A percentile compares a stretch with the other conserved stretches of the same genome.
These are phyloP conservation scores for Drosophila rhopaloa DNA, from an alignment of 1,140 invertebrate species.

Conservation along the genomic window DNA sequence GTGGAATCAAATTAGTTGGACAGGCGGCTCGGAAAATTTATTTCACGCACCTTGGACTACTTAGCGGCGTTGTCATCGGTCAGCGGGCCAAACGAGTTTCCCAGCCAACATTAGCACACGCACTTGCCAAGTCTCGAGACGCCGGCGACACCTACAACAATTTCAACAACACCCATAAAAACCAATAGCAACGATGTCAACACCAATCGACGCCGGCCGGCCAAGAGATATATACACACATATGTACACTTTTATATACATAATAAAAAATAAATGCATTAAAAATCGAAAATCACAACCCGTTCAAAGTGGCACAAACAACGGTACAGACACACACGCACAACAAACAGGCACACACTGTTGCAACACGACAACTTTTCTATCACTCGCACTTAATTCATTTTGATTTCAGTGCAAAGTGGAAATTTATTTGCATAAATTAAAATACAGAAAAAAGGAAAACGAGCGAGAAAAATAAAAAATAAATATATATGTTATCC, in stretches of 20 bases:
- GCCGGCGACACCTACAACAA: conserved; percentile 29
- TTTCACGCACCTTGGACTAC: conserved; percentile 82
- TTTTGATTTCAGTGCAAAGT: conserved; percentile 84
- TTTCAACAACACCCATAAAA: conserved; percentile 28
- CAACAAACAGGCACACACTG: conserved; percentile 36
- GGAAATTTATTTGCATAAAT: conserved; percentile 84
- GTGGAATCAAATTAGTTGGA: conserved; percentile 55
- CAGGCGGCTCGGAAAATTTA: conserved; percentile 61
- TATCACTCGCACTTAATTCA: conserved; percentile 83
- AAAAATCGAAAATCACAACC: conserved; percentile 78
- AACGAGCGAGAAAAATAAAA: conserved; percentile 33
- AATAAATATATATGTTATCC: conserved; percentile 15
- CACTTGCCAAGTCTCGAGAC: conserved; percentile 60
- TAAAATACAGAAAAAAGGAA: conserved; percentile 57
- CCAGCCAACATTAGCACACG: conserved; percentile 5
- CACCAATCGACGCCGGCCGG: conserved; percentile 71
- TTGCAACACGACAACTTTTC: conserved; percentile 72
- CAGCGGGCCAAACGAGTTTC: conserved; percentile 71
- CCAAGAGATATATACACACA: conserved; percentile 21
- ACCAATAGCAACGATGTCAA: conserved; percentile 52
- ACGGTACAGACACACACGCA: conserved; percentile 57
- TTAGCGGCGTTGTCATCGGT: conserved; percentile 63
- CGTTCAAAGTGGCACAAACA: conserved; percentile 75
- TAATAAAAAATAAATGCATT: conserved; percentile 65
- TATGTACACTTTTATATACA: conserved; percentile 7